Conservation (phyloP, 2,888 invertebrate species). For the Oscheius sp. region DNA sequence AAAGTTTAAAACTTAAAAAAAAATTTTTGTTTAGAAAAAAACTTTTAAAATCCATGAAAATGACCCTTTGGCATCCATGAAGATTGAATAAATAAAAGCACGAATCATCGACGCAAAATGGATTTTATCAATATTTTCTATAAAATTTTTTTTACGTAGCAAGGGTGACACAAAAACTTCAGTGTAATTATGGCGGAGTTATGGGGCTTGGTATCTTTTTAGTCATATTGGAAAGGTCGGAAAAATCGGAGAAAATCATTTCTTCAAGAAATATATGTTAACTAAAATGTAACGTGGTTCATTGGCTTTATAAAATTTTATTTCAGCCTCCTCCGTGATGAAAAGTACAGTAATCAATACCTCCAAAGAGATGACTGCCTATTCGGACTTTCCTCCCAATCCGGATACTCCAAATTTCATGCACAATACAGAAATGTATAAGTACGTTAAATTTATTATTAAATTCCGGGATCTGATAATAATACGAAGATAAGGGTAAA, state of each 20-base stretch:
- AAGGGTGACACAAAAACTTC: too few relatives aligned
- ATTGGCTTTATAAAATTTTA: background rate
- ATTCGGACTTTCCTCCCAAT: slow-evolving; percentile 73
- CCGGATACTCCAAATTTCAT: slow-evolving; percentile 55
- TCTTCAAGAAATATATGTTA: background rate
- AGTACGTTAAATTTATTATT: slow-evolving; percentile 13
- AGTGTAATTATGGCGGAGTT: too few relatives aligned
- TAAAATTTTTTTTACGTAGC: too few relatives aligned
- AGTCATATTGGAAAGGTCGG: too few relatives aligned
- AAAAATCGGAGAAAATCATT: background rate
- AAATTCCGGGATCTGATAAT: background rate
- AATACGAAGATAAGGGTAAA: background rate
- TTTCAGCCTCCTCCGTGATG: slow-evolving; percentile 68
- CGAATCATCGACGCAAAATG: too few relatives aligned
- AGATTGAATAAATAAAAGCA: too few relatives aligned
- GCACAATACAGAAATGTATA: slow-evolving; percentile 53
- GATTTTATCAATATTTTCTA: too few relatives aligned
- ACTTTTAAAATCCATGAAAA: too few relatives aligned
- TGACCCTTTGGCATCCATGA: too few relatives aligned
- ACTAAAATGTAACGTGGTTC: background rate
- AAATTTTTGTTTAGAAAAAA: too few relatives aligned
- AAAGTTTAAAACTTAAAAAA: too few relatives aligned
- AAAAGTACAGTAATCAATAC: slow-evolving; percentile 71
- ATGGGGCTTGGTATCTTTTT: slow-evolving; percentile 39
- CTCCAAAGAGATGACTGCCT: slow-evolving; percentile 71